These are phyloP conservation scores for Osmoderma eremita DNA, from an alignment of 2,888 invertebrate species.

Conservation along the genomic window DNA sequence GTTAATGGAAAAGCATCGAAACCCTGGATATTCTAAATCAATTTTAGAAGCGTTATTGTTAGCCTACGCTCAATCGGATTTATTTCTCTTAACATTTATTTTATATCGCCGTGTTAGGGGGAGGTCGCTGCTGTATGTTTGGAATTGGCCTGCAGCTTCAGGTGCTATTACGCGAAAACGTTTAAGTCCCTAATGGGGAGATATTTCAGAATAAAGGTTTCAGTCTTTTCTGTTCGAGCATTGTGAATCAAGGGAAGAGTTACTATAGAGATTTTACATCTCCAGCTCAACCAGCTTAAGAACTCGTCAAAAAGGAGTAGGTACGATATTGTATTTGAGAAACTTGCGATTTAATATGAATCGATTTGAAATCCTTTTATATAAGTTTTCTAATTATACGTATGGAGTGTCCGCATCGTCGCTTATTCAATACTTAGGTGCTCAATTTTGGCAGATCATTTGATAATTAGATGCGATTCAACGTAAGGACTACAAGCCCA, in stretches of 20 bases:
- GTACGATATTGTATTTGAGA: constrained; percentile 45
- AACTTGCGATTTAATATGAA: constrained; percentile 52
- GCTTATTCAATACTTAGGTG: no score
- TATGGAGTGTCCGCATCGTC: no score
- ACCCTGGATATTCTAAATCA: constrained; percentile 38
- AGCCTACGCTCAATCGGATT: constrained; percentile 27
- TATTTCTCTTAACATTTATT: constrained; percentile 32
- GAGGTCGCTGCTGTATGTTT: constrained; percentile 14
- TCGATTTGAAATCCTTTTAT: constrained; percentile 44
- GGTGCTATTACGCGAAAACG: constrained; percentile 26
- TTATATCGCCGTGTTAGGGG: constrained; percentile 3
- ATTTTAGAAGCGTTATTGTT: constrained; percentile 45
- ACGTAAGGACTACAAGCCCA: no score
- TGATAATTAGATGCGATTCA: no score
- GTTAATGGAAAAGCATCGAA: constrained; percentile 37
- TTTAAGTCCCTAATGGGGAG: constrained; percentile 21
- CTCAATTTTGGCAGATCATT: no score
- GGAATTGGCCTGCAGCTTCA: constrained; percentile 14
- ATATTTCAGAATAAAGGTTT: constrained; percentile 24
- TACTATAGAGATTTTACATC: constrained; percentile 17
- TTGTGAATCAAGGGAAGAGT: constrained; percentile 11
- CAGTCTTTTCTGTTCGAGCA: constrained; percentile 14
- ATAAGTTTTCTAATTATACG: no score
- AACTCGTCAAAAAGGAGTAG: not conserved
- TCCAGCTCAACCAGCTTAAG: no score